Conservation (phyloP, 1,140 invertebrate species). For the Leucophenga varia region DNA sequence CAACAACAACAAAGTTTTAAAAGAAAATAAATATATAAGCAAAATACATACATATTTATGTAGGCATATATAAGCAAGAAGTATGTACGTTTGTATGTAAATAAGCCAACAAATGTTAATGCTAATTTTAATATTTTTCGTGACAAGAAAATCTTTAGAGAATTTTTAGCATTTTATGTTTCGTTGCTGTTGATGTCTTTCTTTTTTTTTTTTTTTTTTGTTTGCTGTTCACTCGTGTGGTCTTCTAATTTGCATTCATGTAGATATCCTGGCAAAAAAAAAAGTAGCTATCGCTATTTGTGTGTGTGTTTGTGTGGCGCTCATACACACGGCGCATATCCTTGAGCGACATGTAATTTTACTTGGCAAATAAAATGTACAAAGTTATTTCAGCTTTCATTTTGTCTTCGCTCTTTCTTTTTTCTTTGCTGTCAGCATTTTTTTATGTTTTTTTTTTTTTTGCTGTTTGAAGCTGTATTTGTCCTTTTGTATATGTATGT, state of each 20-base stretch:
- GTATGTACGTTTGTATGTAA: too few species aligned
- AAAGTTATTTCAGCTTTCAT: conserved; percentile 32
- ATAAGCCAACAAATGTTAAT: conserved; percentile 41
- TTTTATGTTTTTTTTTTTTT: neutral
- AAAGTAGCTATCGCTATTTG: neutral
- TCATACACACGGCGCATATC: conserved; percentile 16
- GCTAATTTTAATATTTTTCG: conserved; percentile 54
- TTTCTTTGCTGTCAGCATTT: conserved; percentile 16
- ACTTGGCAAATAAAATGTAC: conserved; percentile 51
- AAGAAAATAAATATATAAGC: too few species aligned
- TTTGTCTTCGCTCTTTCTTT: conserved; percentile 13
- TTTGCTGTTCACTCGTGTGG: too few species aligned
- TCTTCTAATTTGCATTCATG: conserved; percentile 32
- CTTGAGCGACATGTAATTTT: conserved; percentile 51
- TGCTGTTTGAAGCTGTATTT: conserved; percentile 20
- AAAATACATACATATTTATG: too few species aligned
- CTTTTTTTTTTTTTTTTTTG: conserved; percentile 9
- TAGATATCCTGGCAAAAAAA: too few species aligned
- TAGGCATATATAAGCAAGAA: too few species aligned
- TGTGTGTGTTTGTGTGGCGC: conserved; percentile 7
- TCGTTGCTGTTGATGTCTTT: conserved; percentile 22
- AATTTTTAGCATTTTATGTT: conserved; percentile 10
- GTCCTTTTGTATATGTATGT: conserved; percentile 16
- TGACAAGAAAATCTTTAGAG: conserved; percentile 35
- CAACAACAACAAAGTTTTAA: conserved; percentile 18